A percentile compares a stretch with the other conserved stretches of the same genome.
phyloP scores from a whole-genome alignment of 2,888 invertebrate species.

The Spicauda simplicius region DNA sequence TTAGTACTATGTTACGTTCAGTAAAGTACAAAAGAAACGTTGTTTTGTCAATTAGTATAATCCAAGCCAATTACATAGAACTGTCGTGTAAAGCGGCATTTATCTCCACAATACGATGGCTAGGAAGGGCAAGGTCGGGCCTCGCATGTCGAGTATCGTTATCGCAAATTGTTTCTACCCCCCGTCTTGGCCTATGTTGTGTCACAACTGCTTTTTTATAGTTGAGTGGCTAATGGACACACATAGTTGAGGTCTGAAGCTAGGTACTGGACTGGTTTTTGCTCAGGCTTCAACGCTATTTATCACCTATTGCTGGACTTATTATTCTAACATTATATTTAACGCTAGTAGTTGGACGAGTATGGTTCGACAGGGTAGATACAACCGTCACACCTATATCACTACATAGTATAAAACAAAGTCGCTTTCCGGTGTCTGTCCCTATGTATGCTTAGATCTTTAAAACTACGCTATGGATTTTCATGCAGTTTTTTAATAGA shows the following conservation, averaged over 20 bases:
- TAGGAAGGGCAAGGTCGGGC: conserved; percentile 66
- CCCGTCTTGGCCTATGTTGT: conserved; percentile 50
- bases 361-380: too few relatives aligned
- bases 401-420: too few relatives aligned
- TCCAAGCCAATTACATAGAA: conserved; percentile 39
- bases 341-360: too few relatives aligned
- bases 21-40: not conserved
- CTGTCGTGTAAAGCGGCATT: conserved; percentile 48
- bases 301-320: too few relatives aligned
- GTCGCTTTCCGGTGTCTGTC: too few relatives aligned
- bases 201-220: conserved; percentile 15
- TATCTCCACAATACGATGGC: conserved; percentile 56
- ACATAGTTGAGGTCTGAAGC: not conserved
- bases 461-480: too few relatives aligned
- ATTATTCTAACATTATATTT: too few relatives aligned
- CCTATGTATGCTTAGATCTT: too few relatives aligned
- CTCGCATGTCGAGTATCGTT: conserved; percentile 65
- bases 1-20: not conserved
- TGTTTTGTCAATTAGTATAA: conserved; percentile 18
- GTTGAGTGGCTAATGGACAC: conserved; percentile 4
- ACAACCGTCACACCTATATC: too few relatives aligned
- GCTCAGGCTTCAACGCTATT: too few relatives aligned
- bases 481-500: too few relatives aligned
- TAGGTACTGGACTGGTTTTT: too few relatives aligned
- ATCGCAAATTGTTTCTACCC: conserved; percentile 57